Evolutionary conservation across 1,140 invertebrate genomes (phyloP), one percentile per base, ranked within the genome.

Genomic region (Drosophila parabipectinata): DNA sequence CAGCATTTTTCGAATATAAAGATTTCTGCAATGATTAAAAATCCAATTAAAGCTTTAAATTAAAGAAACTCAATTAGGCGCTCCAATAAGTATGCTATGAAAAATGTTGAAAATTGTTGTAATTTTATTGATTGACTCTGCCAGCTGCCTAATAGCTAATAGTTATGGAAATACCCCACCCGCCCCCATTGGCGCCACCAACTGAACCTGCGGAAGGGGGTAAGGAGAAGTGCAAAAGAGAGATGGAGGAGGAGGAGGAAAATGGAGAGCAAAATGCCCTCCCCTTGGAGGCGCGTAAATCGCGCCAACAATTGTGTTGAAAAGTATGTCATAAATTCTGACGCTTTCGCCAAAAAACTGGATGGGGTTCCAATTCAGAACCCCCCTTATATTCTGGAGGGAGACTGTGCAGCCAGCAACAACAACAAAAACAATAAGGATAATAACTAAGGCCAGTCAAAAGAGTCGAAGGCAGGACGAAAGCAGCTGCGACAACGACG

Each of bases 261-360:
- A 28, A 15, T 24, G 44, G 50, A 47, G 45, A n/a, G 9, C 6
- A 26, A 28, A 28, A 28, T 28, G 0, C 26, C 26, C 26, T 28
- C 26, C 26, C 26, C 26, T 14, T 24, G 44, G 63, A 80, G 72
- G 75, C 82, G 82, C 79, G 83, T 88, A 88, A 88, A 83, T 88
- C 76, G 83, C 79, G 72, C 60, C 68, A 88, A 77, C 79, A 88
- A 89, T 88, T 77, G 83, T 61, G 83, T 68, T 74, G 63, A 88
- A 75, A 88, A 88, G 84, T 88, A 89, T 89, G 84, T 89, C 84
- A 89, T 89, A 89, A 89, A 89, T 89, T 89, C 73, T 72, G 59
- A 73, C 71, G 78, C 83, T 80, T 77, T 61, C 57, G 55, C 52
- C 48, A 37, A 69, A 59, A 44, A 58, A 64, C 52, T 21, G 64